Evolutionary conservation across 2,888 invertebrate genomes (phyloP), one percentile per base, ranked within the genome.

Genomic region (Chrysina gloriosa): DNA sequence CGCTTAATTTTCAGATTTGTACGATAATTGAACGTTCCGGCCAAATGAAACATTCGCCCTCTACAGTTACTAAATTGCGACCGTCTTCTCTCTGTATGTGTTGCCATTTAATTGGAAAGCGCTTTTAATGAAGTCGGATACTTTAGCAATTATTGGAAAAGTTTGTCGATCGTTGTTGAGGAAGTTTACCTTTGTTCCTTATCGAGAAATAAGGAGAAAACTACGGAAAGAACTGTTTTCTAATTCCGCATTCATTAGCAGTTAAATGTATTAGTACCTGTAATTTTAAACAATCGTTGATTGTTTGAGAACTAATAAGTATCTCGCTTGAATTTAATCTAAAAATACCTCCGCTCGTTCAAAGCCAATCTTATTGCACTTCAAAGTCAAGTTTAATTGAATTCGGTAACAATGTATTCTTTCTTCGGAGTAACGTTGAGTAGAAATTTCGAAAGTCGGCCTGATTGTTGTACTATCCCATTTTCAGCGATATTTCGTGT

Each of bases 91-190:
- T 58, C 7, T 39, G 23, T 39, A 39, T 39, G 36, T 58, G 58
- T 58, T 56, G 58, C 39, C 39, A 19, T 25, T 58, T 58, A 58
- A 42, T 58, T 25, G 58, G 58, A 39, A 56, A 56, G 42, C 42
- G 42, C 58, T 58, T 58, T 58, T 58, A 58, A 58, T 58, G 58
- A 58, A 39, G 11, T 31, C 39, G 23, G 25, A 58, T 58, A 58
- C 58, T 58, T 58, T 31, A 36, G 39, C 58, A 58, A 58, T 58
- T 58, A 58, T 58, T 58, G 58, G 58, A 58, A 58, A 58, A 58
- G 7, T 58, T 58, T 39, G 7, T 11, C 39, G 58, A 42, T 58
- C 14, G 39, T 39, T 25, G 25, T 14, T 14, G 25, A 58, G 39
- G 23, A 25, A 58, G 39, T 42, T 58, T 58, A 58, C 58, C 39